Percentiles rank a stretch among this genome's conserved stretches.
Evolutionary conservation across 2,113 vertebrate species (phyloP).

Genomic region (Coregonus clupeaformis): DNA sequence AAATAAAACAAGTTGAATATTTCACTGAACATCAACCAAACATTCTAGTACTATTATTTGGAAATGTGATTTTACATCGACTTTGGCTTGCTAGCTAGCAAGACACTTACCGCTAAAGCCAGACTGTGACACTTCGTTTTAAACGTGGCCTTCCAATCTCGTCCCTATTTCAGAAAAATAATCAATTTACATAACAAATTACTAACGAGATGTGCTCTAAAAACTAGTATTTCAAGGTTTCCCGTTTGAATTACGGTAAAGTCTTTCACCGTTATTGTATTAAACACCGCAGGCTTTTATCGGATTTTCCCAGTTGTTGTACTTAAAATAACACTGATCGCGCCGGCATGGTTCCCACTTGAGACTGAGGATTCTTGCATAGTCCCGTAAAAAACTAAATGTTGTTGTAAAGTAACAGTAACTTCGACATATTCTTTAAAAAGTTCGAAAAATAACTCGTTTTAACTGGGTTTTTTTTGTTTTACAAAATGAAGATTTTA

Average conservation of each 20-base stretch:
- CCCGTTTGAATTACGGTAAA: not conserved
- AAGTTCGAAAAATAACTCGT: constrained; percentile 22
- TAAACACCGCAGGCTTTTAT: constrained; percentile 64
- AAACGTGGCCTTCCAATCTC: constrained; percentile 48
- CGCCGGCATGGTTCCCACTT: constrained; percentile 42
- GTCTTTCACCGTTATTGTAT: not conserved
- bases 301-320: constrained; percentile 60
- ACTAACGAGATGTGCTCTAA: accelerated
- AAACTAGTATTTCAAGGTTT: not conserved
- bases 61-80: no score
- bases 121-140: constrained; percentile 11
- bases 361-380: constrained; percentile 67
- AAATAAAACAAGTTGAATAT: no score
- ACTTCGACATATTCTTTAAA: constrained; percentile 14
- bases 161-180: constrained; percentile 21
- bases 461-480: no score
- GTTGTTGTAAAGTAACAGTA: not conserved
- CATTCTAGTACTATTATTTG: not conserved
- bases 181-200: not conserved
- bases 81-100: not conserved
- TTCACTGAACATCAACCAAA: no score
- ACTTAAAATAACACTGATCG: constrained; percentile 38
- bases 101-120: constrained; percentile 40
- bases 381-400: constrained; percentile 66
- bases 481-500: no score